phyloP scores from a whole-genome alignment of 2,113 vertebrate species.

The Pterocles gutturalis region DNA sequence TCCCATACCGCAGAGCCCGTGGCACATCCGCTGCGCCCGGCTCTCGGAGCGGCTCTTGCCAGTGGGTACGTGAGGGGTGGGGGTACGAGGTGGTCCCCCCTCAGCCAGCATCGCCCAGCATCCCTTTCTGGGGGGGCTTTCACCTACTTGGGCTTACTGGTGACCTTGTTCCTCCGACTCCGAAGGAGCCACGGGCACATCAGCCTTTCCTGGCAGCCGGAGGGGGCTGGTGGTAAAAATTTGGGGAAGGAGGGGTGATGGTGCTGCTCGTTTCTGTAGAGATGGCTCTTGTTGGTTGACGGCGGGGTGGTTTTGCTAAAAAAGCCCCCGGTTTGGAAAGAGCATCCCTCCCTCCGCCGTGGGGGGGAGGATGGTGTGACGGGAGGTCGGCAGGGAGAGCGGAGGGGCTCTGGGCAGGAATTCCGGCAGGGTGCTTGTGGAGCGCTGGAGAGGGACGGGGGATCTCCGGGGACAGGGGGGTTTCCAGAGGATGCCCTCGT shows the following conservation, averaged over 20 bases:
- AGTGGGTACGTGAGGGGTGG: rapidly evolving
- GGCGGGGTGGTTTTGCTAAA: not conserved
- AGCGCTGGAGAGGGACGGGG: not conserved
- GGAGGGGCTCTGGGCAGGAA: not conserved
- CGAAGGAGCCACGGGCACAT: not conserved
- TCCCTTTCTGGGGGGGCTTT: not conserved
- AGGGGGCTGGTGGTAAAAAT: rapidly evolving
- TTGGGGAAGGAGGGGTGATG: not conserved
- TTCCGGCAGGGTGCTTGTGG: not conserved
- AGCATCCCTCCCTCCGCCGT: not conserved
- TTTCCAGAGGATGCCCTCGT: not conserved
- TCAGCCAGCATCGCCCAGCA: not conserved
- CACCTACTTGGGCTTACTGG: no score
- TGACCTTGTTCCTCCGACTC: not conserved
- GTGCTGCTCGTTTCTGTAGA: not conserved
- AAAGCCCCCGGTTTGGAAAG: rapidly evolving
- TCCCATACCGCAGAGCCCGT: rapidly evolving
- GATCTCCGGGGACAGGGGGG: not conserved
- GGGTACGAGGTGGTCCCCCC: not conserved
- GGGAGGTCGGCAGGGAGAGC: not conserved
- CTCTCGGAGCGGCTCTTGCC: not conserved
- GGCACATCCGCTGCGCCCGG: rapidly evolving
- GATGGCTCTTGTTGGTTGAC: not conserved
- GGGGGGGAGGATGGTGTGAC: not conserved
- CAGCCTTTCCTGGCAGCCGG: not conserved